Conservation (phyloP, 92 coral and sea anemone genomes). For the Siderastrea siderea region DNA sequence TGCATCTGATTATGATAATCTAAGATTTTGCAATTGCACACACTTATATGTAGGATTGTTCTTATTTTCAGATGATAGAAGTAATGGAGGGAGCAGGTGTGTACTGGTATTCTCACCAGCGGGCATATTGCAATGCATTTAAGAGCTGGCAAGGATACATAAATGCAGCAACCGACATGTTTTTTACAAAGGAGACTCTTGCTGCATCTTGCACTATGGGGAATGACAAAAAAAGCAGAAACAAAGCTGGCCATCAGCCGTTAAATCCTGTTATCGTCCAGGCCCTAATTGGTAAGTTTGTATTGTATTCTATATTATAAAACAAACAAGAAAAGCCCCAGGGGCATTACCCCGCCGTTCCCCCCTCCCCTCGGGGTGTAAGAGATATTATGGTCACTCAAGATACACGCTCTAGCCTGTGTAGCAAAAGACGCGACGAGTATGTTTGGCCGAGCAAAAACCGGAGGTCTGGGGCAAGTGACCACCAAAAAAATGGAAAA, state of each 20-base stretch:
- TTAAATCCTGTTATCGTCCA: neutral
- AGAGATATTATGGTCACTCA: no score
- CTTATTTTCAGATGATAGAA: slow-evolving; percentile 11
- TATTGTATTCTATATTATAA: no score
- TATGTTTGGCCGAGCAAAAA: no score
- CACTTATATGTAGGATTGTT: neutral
- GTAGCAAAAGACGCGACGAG: no score
- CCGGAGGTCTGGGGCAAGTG: no score
- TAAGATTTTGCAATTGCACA: no score
- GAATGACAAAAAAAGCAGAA: neutral
- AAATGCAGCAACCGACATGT: neutral
- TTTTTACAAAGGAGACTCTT: neutral
- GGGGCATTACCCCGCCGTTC: no score
- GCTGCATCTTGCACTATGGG: neutral
- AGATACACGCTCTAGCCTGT: no score
- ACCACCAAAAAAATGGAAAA: no score
- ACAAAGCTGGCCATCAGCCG: neutral
- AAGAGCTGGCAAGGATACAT: neutral
- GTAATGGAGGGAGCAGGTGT: slow-evolving; percentile 13
- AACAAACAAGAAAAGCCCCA: neutral
- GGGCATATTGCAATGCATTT: neutral
- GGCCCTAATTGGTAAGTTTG: neutral
- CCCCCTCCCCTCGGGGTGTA: no score
- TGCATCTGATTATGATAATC: no score
- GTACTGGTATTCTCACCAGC: neutral